Evolutionary conservation across 2,888 invertebrate species (phyloP).

Genomic region (Mechanitis messenoides): DNA sequence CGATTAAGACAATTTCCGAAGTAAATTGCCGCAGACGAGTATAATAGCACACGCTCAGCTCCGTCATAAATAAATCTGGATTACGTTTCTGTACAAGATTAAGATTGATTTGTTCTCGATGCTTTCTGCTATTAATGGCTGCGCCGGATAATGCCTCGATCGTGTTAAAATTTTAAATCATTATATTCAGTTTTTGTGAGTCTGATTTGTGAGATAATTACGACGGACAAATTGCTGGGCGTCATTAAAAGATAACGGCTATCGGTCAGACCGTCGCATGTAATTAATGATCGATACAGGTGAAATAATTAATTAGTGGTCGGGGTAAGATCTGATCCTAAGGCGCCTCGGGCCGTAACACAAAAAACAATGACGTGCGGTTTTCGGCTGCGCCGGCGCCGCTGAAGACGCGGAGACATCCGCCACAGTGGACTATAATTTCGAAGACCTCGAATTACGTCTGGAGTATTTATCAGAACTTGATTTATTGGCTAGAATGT

Average conservation of each 20-base stretch:
- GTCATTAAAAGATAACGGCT: constrained; percentile 70
- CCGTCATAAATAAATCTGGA: constrained; percentile 77
- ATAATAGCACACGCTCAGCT: constrained; percentile 74
- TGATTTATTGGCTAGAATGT: constrained; percentile 60
- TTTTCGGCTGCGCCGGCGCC: constrained; percentile 67
- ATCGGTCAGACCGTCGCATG: constrained; percentile 53
- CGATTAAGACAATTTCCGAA: constrained; percentile 77
- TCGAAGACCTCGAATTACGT: constrained; percentile 74
- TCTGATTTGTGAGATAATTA: constrained; percentile 71
- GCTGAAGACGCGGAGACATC: constrained; percentile 64
- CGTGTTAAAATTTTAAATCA: constrained; percentile 71
- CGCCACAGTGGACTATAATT: constrained; percentile 71
- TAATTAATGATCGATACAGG: constrained; percentile 77
- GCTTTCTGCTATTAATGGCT: constrained; percentile 72
- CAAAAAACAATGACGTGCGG: constrained; percentile 77
- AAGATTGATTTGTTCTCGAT: constrained; percentile 76
- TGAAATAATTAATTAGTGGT: constrained; percentile 75
- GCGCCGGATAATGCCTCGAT: constrained; percentile 61
- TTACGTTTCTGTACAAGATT: constrained; percentile 75
- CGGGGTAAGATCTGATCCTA: constrained; percentile 55
- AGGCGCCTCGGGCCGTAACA: constrained; percentile 60
- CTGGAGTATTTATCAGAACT: constrained; percentile 64
- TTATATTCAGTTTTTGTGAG: constrained; percentile 62
- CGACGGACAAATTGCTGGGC: constrained; percentile 71
- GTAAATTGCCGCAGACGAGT: constrained; percentile 76